Conservation (phyloP, 2,888 invertebrate species). For the Tiphia femorata region DNA sequence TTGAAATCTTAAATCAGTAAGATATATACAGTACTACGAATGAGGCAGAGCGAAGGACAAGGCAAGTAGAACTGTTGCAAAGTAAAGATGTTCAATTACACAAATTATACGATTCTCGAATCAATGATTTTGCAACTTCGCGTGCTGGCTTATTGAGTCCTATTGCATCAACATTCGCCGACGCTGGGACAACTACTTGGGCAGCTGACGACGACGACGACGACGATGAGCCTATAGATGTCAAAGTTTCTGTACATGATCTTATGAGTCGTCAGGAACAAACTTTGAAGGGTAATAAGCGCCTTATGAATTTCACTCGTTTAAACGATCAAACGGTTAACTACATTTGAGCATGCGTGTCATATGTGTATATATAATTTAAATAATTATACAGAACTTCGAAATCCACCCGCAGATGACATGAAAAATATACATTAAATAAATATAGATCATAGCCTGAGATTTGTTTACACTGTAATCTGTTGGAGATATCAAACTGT, state of each 20-base stretch:
- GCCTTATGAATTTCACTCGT: not conserved
- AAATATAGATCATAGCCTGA: no score
- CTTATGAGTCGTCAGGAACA: slow-evolving; percentile 73
- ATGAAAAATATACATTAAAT: no score
- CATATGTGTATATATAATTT: not conserved
- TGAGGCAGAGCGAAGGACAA: slow-evolving; percentile 75
- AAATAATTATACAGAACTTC: no score
- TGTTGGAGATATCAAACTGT: not conserved
- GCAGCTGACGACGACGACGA: slow-evolving; percentile 67
- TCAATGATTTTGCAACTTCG: slow-evolving; percentile 56
- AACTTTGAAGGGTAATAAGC: slow-evolving; percentile 76
- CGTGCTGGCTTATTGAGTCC: slow-evolving; percentile 63
- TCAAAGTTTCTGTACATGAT: slow-evolving; percentile 69
- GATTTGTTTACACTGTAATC: not conserved
- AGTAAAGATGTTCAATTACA: slow-evolving; percentile 74
- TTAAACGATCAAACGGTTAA: slow-evolving; percentile 10
- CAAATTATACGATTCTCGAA: slow-evolving; percentile 69
- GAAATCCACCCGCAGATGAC: no score
- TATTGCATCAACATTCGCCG: slow-evolving; percentile 63
- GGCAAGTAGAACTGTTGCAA: slow-evolving; percentile 74
- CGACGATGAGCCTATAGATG: slow-evolving; percentile 69
- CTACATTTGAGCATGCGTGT: not conserved
- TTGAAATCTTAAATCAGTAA: slow-evolving; percentile 50
- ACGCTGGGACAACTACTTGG: slow-evolving; percentile 69
- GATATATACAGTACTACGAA: slow-evolving; percentile 71